A percentile compares a stretch with the other conserved stretches of the same genome.
phyloP scores from a whole-genome alignment of 2,888 invertebrate species.

The Caenorhabditis sp. region DNA sequence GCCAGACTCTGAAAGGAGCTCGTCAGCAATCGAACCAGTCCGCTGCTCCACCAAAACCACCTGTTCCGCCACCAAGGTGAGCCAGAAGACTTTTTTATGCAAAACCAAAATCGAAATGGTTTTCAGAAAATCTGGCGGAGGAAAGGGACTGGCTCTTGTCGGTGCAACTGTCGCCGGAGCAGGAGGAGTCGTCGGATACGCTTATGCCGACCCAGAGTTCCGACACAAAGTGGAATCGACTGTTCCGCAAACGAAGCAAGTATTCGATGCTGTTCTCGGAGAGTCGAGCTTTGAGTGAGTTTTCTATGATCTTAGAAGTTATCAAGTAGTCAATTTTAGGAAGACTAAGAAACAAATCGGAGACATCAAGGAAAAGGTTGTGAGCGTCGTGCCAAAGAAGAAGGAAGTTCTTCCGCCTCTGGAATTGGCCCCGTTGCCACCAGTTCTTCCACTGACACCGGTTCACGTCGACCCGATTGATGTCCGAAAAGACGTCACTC shows the following conservation, averaged over 20 bases:
- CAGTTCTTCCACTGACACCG: conserved; percentile 63
- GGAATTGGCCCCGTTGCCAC: conserved; percentile 56
- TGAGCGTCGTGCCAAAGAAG: conserved; percentile 63
- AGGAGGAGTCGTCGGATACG: conserved; percentile 77
- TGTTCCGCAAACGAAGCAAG: conserved; percentile 71
- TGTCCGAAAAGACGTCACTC: conserved; percentile 68
- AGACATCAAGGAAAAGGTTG: conserved; percentile 64
- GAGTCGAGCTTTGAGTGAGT: conserved; percentile 68
- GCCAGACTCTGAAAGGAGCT: conserved; percentile 58
- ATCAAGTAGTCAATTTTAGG: conserved; percentile 27
- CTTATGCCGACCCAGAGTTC: conserved; percentile 77
- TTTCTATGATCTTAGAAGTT: neutral
- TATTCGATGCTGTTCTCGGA: conserved; percentile 74
- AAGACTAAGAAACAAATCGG: conserved; percentile 62
- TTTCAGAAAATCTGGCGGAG: conserved; percentile 69
- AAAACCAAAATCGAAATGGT: too few species aligned
- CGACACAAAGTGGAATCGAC: conserved; percentile 71
- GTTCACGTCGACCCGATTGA: conserved; percentile 76
- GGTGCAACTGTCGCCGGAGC: conserved; percentile 69
- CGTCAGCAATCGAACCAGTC: conserved; percentile 68
- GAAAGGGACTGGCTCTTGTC: conserved; percentile 64
- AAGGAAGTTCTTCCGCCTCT: conserved; percentile 67
- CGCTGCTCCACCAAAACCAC: conserved; percentile 56
- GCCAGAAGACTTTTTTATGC: too few species aligned
- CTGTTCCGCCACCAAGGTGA: conserved; percentile 43